phyloP scores from a whole-genome alignment of 2,797 vertebrate genomes.

The Notoglanidium macrostoma region DNA sequence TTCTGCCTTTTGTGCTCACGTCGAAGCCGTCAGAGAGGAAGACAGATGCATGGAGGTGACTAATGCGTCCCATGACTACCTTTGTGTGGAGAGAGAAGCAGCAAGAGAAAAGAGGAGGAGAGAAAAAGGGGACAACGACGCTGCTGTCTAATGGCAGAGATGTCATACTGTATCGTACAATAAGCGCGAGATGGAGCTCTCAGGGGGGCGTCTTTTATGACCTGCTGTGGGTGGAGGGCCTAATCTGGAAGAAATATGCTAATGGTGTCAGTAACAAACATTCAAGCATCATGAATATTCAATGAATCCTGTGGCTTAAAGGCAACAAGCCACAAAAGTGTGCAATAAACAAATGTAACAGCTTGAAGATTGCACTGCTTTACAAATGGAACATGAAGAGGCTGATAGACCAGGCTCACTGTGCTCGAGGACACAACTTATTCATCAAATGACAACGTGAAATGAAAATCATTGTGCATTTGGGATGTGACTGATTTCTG shows the following conservation, averaged over 20 bases:
- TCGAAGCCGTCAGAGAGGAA: constrained; percentile 65
- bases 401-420: not conserved
- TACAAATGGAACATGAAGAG: not conserved
- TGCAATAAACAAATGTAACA: constrained; percentile 24
- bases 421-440: not conserved
- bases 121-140: constrained; percentile 20
- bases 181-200: constrained; percentile 20
- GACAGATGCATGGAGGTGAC: constrained; percentile 60
- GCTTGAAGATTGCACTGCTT: not conserved
- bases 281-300: constrained; percentile 56
- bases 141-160: constrained; percentile 41
- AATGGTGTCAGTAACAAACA: constrained; percentile 53
- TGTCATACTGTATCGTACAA: constrained; percentile 39
- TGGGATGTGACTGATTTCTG: not conserved
- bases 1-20: constrained; percentile 68
- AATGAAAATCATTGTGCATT: not conserved
- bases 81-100: constrained; percentile 43
- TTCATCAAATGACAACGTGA: not conserved
- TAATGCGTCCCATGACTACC: constrained; percentile 62
- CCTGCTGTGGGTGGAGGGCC: constrained; percentile 37
- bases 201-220: constrained; percentile 31
- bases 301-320: constrained; percentile 37
- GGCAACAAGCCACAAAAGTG: constrained; percentile 41
- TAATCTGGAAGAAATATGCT: constrained; percentile 54
- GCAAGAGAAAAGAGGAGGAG: constrained; percentile 14